A percentile compares a stretch with the other conserved stretches of the same genome.
Evolutionary conservation across 2,888 invertebrate genomes (phyloP).

Genomic region (Trissolcus brochymenae): DNA sequence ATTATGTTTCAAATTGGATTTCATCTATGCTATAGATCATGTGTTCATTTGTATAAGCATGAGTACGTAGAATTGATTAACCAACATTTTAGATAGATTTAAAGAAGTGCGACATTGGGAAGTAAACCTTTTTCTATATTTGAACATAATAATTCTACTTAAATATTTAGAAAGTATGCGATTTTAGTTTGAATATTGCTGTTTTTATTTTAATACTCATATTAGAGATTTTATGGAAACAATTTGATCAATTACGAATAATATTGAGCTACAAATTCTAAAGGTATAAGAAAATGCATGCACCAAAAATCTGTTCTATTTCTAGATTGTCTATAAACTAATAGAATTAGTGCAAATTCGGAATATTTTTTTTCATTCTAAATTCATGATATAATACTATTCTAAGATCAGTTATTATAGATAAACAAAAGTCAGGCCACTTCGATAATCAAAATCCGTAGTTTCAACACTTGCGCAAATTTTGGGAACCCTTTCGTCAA

Average conservation of each 20-base stretch:
- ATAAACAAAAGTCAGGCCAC: constrained; percentile 37
- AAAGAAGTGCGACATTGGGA: no score
- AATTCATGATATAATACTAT: constrained; percentile 16
- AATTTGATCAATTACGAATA: constrained; percentile 2
- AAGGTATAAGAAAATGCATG: constrained; percentile 32
- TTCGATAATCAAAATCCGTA: constrained; percentile 34
- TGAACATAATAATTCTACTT: no score
- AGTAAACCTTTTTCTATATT: no score
- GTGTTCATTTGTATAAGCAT: constrained; percentile 25
- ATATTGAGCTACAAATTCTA: constrained; percentile 23
- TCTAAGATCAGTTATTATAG: constrained; percentile 12
- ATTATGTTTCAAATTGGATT: constrained; percentile 18
- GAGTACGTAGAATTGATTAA: no score
- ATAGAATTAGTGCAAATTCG: constrained; percentile 25
- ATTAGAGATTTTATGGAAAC: constrained; percentile 19
- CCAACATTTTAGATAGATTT: no score
- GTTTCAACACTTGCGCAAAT: constrained; percentile 51
- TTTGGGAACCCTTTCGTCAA: constrained; percentile 33
- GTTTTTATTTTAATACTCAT: constrained; percentile 12
- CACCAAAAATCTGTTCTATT: constrained; percentile 36
- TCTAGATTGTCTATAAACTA: constrained; percentile 42
- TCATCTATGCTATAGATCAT: constrained; percentile 38
- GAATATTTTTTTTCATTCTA: constrained; percentile 8
- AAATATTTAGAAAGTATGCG: no score
- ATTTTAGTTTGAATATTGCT: no score